These are phyloP conservation scores for Orcinus orca DNA, from an alignment of 2,113 vertebrate genomes.

Conservation along the genomic window DNA sequence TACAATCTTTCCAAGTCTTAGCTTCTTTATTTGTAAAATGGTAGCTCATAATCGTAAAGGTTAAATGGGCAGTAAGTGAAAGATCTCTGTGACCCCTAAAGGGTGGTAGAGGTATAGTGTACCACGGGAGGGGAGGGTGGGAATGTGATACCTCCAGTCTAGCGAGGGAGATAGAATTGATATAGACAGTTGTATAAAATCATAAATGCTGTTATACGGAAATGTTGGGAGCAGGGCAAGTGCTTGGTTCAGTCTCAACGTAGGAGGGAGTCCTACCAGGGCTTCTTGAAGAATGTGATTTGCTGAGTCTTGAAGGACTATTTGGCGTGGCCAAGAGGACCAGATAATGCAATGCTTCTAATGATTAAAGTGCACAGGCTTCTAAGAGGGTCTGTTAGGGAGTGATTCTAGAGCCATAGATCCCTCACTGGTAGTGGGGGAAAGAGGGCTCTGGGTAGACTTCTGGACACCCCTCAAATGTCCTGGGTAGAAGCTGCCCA, in stretches of 20 bases:
- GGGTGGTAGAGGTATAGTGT: background rate
- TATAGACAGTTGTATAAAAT: accelerated
- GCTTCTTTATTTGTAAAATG: background rate
- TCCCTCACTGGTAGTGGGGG: background rate
- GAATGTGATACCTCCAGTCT: too few species aligned
- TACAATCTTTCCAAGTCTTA: background rate
- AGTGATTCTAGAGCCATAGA: background rate
- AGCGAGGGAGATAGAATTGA: background rate
- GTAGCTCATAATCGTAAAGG: accelerated
- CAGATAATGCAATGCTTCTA: background rate
- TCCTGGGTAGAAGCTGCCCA: background rate
- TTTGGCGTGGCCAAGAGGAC: background rate
- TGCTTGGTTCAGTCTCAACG: background rate
- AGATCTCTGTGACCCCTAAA: background rate
- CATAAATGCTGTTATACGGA: background rate
- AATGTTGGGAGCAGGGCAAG: accelerated
- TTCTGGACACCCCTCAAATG: background rate
- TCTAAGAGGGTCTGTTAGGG: background rate
- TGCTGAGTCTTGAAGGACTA: background rate
- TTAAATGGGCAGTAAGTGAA: background rate
- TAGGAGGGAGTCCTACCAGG: background rate
- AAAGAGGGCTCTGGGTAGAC: background rate
- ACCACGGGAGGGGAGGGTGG: too few species aligned
- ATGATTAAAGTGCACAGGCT: background rate
- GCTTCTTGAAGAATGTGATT: background rate